Base-by-base conservation (phyloP, 2,113 vertebrate species). In the Corvus moneduloides region DNA sequence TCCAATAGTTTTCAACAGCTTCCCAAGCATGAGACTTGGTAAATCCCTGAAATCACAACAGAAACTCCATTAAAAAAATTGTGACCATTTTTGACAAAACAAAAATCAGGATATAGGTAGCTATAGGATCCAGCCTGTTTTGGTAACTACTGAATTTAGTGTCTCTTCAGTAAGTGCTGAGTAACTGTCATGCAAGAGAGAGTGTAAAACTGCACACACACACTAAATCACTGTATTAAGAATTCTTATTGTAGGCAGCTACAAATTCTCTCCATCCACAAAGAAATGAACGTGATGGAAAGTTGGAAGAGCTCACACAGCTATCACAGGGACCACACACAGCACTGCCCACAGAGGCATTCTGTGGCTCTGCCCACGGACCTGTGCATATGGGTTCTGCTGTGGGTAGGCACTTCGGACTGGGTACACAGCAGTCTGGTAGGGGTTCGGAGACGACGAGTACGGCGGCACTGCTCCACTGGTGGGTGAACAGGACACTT, bases 361-460 rank as follows among this genome's bases (percentile, higher is more conserved):
- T 5, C 5, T 27, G 26, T 3, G 5, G 23, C 6, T n/a, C 13
- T 48, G 44, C 21, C 81, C 41, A 11, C 69, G 89, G 90, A 99
- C 99, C 99, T 99, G 99, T 97, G 99, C 99, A 56, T 99, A 99
- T 1, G 99, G 99, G 96, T 98, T 99, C 98, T 99, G 99, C 97
- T 99, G 99, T 87, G 98, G 98, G 90, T 99, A 99, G 98, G 98
- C 98, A 98, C 98, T 99, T 98, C 99, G 98, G 97, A 99, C 98
- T 5, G 99, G 99, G 95, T 99, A 99, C 72, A 99, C 98, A 20
- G 99, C 99, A 43, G 99, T 98, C 94, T 98, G 98, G 86, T 99
- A 99, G 33, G 99, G 99, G 91, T 98, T 99, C 3, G 99, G 99
- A 30, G 99, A 99, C 1, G 99, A 99, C 13, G 99, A 99, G 56